Evolutionary conservation across 2,797 vertebrate genomes (phyloP).

Genomic region (Taenioides sp.): DNA sequence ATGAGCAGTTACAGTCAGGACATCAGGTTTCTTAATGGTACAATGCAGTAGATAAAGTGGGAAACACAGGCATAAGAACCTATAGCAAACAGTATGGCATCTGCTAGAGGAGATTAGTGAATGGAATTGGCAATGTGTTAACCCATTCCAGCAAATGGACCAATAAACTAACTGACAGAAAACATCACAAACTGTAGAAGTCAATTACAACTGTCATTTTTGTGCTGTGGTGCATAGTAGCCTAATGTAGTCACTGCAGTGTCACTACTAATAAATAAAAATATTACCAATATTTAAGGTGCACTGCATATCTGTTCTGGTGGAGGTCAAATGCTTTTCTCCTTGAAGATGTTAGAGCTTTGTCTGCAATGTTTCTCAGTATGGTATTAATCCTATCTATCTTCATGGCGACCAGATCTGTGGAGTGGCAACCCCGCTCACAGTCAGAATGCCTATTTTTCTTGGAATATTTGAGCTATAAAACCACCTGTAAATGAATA

Average conservation of each 20-base stretch:
- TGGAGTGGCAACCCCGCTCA: too few species aligned
- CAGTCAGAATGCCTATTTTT: too few species aligned
- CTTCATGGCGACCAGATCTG: too few species aligned
- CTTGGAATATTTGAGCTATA: too few species aligned
- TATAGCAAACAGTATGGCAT: not conserved
- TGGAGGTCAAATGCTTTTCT: too few species aligned
- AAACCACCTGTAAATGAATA: too few species aligned
- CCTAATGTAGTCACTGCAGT: not conserved
- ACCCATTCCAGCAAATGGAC: not conserved
- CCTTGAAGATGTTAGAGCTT: too few species aligned
- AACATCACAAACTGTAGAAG: not conserved
- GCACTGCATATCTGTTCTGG: too few species aligned
- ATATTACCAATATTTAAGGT: too few species aligned
- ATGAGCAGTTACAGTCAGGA: constrained; percentile 2
- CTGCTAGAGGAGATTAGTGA: not conserved
- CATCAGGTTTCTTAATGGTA: constrained; percentile 7
- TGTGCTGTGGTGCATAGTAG: not conserved
- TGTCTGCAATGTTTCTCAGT: too few species aligned
- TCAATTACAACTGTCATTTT: not conserved
- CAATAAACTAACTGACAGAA: not conserved
- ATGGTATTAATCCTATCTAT: too few species aligned
- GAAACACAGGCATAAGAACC: not conserved
- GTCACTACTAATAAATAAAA: too few species aligned
- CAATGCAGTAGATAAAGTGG: not conserved
- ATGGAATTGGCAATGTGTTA: not conserved